phyloP scores from a whole-genome alignment of 1,140 invertebrate genomes.

The Bombus vancouverensis region DNA sequence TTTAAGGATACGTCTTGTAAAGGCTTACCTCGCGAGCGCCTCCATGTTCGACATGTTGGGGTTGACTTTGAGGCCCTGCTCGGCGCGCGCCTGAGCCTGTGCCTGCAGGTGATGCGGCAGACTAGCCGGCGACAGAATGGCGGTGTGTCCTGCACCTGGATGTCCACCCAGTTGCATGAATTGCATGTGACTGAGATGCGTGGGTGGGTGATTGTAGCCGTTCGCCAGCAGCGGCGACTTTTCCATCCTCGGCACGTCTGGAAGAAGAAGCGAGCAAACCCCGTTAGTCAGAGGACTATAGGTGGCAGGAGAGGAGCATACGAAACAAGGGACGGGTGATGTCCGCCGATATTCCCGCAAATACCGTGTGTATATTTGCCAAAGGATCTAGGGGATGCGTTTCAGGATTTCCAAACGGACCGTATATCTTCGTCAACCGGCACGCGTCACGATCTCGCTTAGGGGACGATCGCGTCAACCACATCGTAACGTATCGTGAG shows the following conservation, averaged over 20 bases:
- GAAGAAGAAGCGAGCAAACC: constrained; percentile 71
- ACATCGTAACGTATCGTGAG: background rate
- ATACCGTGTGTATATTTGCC: constrained; percentile 33
- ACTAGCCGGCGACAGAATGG: constrained; percentile 94
- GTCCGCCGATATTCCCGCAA: background rate
- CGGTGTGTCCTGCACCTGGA: constrained; percentile 86
- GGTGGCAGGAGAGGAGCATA: background rate
- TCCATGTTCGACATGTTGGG: constrained; percentile 91
- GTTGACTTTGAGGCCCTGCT: constrained; percentile 86
- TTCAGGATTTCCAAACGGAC: constrained; percentile 1
- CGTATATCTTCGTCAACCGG: constrained; percentile 39
- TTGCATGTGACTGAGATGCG: constrained; percentile 94
- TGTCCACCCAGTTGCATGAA: constrained; percentile 92
- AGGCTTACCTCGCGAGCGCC: constrained; percentile 89
- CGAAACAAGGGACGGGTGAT: no score
- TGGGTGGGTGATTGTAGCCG: constrained; percentile 96
- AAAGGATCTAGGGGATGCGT: background rate
- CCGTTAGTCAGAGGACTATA: background rate
- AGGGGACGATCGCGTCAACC: background rate
- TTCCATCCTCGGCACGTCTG: constrained; percentile 93
- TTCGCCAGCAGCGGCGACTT: constrained; percentile 96
- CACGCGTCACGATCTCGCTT: constrained; percentile 4
- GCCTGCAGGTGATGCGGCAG: constrained; percentile 88
- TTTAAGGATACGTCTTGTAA: background rate
- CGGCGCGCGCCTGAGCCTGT: constrained; percentile 80